Percentiles rank a stretch among this genome's conserved stretches.
phyloP scores from a whole-genome alignment of 2,888 invertebrate genomes.

The Junonia oenone region DNA sequence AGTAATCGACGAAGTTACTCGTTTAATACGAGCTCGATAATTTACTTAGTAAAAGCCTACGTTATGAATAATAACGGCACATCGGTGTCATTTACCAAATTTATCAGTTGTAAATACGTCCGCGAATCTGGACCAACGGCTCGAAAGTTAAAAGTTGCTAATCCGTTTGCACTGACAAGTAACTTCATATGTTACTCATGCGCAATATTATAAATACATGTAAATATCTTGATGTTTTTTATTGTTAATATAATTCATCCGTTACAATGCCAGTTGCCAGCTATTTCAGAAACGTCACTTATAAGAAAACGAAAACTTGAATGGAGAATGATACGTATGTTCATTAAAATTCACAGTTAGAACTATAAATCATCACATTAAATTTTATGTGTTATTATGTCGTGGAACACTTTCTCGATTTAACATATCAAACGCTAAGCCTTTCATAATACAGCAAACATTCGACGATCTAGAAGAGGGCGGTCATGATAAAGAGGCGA shows the following conservation, averaged over 20 bases:
- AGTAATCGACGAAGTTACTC: slow-evolving; percentile 41
- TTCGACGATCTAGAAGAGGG: slow-evolving; percentile 3
- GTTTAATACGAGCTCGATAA: slow-evolving; percentile 46
- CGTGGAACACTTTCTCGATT: slow-evolving; percentile 13
- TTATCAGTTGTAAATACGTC: slow-evolving; percentile 6
- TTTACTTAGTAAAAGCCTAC: slow-evolving; percentile 50
- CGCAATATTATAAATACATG: neutral
- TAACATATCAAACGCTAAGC: neutral
- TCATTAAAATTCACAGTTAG: slow-evolving; percentile 4
- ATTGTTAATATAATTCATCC: too few species aligned
- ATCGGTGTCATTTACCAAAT: slow-evolving; percentile 20
- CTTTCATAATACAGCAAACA: neutral
- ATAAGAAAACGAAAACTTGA: too few species aligned
- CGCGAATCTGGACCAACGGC: neutral
- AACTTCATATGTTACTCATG: neutral
- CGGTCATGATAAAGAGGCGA: slow-evolving; percentile 10
- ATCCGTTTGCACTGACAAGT: neutral
- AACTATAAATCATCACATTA: slow-evolving; percentile 7
- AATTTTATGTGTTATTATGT: slow-evolving; percentile 15
- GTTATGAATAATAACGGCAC: slow-evolving; percentile 45
- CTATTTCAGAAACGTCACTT: too few species aligned
- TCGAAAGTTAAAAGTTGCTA: neutral
- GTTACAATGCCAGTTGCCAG: neutral
- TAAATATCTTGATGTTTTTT: neutral
- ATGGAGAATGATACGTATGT: too few species aligned